Evolutionary conservation across 2,797 vertebrate species (phyloP).

Genomic region (Sebastes vulpes): DNA sequence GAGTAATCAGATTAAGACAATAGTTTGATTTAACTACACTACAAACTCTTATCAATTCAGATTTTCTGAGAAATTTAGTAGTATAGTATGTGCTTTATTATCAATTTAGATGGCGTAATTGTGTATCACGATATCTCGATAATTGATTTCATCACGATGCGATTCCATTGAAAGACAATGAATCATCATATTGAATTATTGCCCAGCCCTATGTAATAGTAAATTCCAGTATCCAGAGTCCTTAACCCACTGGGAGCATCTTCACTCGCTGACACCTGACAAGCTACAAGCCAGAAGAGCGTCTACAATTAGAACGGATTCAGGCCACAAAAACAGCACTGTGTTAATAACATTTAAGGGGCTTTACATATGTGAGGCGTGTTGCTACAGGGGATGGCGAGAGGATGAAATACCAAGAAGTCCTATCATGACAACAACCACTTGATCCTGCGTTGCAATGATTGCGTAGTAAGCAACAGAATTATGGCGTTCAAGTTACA

Average conservation of each 20-base stretch:
- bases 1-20: too few species aligned
- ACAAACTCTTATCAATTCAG: too few species aligned
- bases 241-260: background rate
- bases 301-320: background rate
- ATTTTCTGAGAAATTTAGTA: too few species aligned
- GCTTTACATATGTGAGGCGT: background rate
- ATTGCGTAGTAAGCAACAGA: background rate
- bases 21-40: too few species aligned
- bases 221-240: background rate
- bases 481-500: background rate
- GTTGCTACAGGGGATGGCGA: background rate
- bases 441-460: background rate
- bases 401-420: background rate
- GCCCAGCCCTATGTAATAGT: background rate
- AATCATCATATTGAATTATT: too few species aligned
- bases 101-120: too few species aligned
- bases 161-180: too few species aligned
- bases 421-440: background rate
- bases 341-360: background rate
- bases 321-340: background rate
- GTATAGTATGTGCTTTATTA: too few species aligned
- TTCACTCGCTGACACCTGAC: background rate
- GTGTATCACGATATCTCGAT: too few species aligned
- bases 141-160: too few species aligned
- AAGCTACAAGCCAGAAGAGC: background rate